These are phyloP conservation scores for Caenorhabditis sp. DNA, from an alignment of 2,888 invertebrate species.

Conservation along the genomic window DNA sequence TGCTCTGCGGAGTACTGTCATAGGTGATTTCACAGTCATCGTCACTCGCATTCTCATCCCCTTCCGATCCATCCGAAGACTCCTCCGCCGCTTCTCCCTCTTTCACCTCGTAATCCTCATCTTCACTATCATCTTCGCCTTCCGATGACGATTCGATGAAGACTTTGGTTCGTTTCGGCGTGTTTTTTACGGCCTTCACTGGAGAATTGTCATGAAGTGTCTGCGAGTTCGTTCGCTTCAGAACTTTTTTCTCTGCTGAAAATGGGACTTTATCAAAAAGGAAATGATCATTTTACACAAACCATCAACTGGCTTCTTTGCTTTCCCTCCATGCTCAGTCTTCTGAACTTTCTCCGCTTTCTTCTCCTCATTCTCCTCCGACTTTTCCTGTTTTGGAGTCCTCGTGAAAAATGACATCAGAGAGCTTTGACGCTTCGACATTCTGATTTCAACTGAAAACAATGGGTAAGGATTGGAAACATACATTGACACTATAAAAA, in stretches of 20 bases:
- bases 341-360: neutral
- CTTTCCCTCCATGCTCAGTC: no score
- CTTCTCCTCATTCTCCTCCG: constrained; percentile 15
- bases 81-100: constrained; percentile 14
- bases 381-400: constrained; percentile 53
- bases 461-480: no score
- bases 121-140: constrained; percentile 27
- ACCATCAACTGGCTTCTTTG: neutral
- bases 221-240: constrained; percentile 51
- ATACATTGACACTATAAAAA: no score
- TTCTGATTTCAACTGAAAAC: constrained; percentile 1
- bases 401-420: constrained; percentile 57
- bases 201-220: constrained; percentile 23
- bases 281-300: no score
- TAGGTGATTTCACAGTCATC: constrained; percentile 24
- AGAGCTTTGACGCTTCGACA: constrained; percentile 61
- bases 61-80: constrained; percentile 36
- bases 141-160: constrained; percentile 43
- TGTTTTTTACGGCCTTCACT: constrained; percentile 17
- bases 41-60: constrained; percentile 42
- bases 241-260: constrained; percentile 37
- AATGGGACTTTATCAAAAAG: no score
- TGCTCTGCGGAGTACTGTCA: constrained; percentile 42
- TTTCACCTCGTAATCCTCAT: constrained; percentile 50
- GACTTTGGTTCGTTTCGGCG: constrained; percentile 47